phyloP scores from a whole-genome alignment of 2,113 vertebrate genomes.

The Gymnogyps californianus region DNA sequence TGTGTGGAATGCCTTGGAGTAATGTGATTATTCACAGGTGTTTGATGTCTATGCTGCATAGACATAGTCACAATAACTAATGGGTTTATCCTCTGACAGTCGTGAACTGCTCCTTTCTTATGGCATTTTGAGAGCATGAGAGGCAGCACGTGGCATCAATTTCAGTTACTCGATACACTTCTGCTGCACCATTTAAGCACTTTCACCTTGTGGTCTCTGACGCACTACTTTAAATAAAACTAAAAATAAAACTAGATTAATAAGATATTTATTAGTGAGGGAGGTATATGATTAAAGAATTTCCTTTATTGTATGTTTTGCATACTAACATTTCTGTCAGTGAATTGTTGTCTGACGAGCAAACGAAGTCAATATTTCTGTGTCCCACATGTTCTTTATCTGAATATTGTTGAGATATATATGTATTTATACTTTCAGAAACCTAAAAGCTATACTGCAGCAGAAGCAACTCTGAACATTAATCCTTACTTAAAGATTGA shows the following conservation, averaged over 20 bases:
- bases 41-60: not conserved
- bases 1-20: not conserved
- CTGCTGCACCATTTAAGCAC: not conserved
- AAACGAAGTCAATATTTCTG: not conserved
- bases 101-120: not conserved
- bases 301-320: not conserved
- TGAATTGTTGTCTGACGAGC: not conserved
- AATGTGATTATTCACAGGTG: not conserved
- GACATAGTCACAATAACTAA: not conserved
- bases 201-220: not conserved
- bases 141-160: not conserved
- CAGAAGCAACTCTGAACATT: constrained; percentile 85
- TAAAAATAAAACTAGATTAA: not conserved
- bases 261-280: not conserved
- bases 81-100: not conserved
- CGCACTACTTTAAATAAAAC: not conserved
- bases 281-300: not conserved
- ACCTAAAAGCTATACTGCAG: constrained; percentile 94
- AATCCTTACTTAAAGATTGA: constrained; percentile 91
- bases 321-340: not conserved
- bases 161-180: not conserved
- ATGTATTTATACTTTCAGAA: constrained; percentile 75
- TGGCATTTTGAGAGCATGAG: not conserved
- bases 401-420: not conserved
- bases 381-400: not conserved